Conservation (phyloP, 92 coral and sea anemone genomes). For the Porites lobata region DNA sequence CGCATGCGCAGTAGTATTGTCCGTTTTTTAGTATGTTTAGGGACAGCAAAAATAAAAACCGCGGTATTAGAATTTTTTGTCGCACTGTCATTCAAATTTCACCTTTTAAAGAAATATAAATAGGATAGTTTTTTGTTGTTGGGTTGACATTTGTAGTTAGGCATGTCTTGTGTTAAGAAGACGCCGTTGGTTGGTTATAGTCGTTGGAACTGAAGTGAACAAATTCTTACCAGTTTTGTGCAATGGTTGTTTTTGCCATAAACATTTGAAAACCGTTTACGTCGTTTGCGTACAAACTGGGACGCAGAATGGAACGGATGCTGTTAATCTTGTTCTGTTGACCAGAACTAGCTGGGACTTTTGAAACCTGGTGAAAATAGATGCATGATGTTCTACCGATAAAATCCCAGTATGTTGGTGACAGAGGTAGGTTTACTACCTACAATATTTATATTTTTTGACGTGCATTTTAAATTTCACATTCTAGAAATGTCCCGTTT, state of each 20-base stretch:
- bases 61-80: neutral
- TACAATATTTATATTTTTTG: neutral
- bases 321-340: too few species aligned
- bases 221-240: neutral
- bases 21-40: too few species aligned
- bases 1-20: too few species aligned
- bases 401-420: neutral
- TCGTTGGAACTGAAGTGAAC: neutral
- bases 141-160: neutral
- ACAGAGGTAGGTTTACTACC: neutral
- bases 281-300: neutral
- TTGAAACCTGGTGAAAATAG: neutral
- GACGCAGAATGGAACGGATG: too few species aligned
- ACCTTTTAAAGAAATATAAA: neutral
- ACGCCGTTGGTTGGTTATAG: neutral
- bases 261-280: neutral
- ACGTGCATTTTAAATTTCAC: too few species aligned
- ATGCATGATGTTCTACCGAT: neutral
- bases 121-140: neutral
- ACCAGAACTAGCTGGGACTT: too few species aligned
- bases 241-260: neutral
- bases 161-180: neutral
- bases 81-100: neutral
- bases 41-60: neutral
- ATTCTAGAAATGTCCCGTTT: too few species aligned